Base-by-base conservation (phyloP, 2,888 invertebrate genomes). In the Tetropium fuscum region DNA sequence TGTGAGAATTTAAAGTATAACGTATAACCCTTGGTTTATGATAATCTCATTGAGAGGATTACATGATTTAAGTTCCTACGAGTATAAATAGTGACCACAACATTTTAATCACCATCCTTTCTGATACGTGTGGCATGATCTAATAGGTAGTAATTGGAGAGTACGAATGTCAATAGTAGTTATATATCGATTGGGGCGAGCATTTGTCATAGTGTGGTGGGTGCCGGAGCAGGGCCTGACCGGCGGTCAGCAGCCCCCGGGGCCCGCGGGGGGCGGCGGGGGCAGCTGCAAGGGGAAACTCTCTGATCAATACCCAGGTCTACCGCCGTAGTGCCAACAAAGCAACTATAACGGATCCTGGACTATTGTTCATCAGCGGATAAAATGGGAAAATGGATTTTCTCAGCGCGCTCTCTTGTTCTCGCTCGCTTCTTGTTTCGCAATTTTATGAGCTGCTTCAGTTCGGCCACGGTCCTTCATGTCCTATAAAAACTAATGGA, bases 341-440 rank as follows among this genome's bases (percentile, higher is more conserved):
- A 81, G 81, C 81, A 81, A 81, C 81, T 81, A 81, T 81, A 81
- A 81, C 81, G 81, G 81, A 81, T 81, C 80, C 81, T 80, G 80
- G 80, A 80, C 81, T 80, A 81, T 81, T 81, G 81, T 81, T 81
- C 81, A 81, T 81, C 81, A 78, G 78, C 78, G 81, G 81, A 81
- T 81, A 81, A 81, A 81, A 81, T 80, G 81, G 80, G 81, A 80
- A 81, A 78, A 78, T 79, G 78, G 77, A 78, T 78, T 78, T 77
- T 75, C 75, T 72, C 71, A 62, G 57, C 59, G 57, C 65, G 62
- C 55, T 47, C 56, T 57, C 60, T 59, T n/a, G n/a, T 57, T 51
- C 60, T 56, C 54, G 47, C 63, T 62, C 60, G 55, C 66, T 38
- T 36, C 55, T 69, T 68, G 71, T 69, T 74, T 67, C 67, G 71